Evolutionary conservation across 2,888 invertebrate species (phyloP).

Genomic region (Tachina lurida): DNA sequence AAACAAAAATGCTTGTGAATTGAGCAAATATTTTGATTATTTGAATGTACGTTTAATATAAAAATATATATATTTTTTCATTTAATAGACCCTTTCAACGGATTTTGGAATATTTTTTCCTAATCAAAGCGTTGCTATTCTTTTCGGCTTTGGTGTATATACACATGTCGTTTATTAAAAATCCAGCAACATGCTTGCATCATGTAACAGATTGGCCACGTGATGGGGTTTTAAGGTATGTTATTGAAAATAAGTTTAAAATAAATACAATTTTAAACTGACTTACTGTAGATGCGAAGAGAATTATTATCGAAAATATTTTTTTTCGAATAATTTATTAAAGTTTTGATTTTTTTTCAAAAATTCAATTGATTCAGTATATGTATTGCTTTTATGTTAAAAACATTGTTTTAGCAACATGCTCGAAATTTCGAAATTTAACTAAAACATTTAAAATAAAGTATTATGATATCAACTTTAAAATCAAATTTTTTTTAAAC

Average conservation of each 20-base stretch:
- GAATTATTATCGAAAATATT: too few relatives aligned
- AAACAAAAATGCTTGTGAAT: neutral
- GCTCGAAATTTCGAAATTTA: too few relatives aligned
- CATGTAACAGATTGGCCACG: conserved; percentile 96
- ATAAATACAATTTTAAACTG: neutral
- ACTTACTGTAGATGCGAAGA: too few relatives aligned
- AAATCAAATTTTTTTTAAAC: too few relatives aligned
- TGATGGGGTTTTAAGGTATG: conserved; percentile 91
- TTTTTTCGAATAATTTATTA: too few relatives aligned
- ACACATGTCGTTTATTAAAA: conserved; percentile 95
- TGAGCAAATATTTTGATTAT: neutral
- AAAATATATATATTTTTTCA: neutral
- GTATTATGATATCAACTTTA: too few relatives aligned
- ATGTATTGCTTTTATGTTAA: too few relatives aligned
- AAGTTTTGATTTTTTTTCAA: too few relatives aligned
- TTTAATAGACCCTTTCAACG: conserved; percentile 78
- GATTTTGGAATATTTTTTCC: conserved; percentile 79
- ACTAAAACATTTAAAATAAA: too few relatives aligned
- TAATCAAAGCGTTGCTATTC: conserved; percentile 89
- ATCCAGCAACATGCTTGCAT: conserved; percentile 96
- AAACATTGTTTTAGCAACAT: too few relatives aligned
- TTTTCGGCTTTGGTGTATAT: conserved; percentile 97
- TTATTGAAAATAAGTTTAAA: neutral
- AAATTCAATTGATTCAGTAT: too few relatives aligned
- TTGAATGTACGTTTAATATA: neutral